These are phyloP conservation scores for Phalera bucephala DNA, from an alignment of 2,888 invertebrate species.

Conservation along the genomic window DNA sequence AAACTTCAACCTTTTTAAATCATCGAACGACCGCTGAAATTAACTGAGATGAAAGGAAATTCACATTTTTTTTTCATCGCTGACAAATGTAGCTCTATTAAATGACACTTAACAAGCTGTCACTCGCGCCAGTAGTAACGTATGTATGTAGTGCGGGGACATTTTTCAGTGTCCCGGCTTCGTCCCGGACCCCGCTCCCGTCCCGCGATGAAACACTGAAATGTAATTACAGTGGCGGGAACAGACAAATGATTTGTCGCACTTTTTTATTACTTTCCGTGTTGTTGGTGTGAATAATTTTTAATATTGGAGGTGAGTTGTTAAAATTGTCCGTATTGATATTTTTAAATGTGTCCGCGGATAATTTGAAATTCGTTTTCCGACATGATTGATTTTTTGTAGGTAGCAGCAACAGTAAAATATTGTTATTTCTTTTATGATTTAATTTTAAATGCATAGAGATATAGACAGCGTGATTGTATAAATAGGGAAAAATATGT, in stretches of 20 bases:
- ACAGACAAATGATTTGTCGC: constrained; percentile 22
- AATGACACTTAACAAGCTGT: constrained; percentile 43
- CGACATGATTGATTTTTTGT: neutral
- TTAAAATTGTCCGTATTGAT: too few species aligned
- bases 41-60: neutral
- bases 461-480: too few species aligned
- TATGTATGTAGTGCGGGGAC: constrained; percentile 35
- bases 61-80: neutral
- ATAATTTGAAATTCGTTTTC: too few species aligned
- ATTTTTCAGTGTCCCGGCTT: constrained; percentile 35
- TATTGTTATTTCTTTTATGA: too few species aligned
- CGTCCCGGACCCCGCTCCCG: neutral
- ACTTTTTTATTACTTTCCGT: constrained; percentile 4
- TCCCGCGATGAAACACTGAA: constrained; percentile 26
- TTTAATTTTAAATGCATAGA: too few species aligned
- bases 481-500: too few species aligned
- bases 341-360: too few species aligned
- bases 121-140: constrained; percentile 41
- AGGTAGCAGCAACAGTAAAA: too few species aligned
- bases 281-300: too few species aligned
- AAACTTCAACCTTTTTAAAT: too few species aligned
- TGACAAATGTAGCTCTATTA: constrained; percentile 20
- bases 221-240: constrained; percentile 28
- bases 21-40: constrained; percentile 1
- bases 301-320: too few species aligned